These are phyloP conservation scores for Danio rerio DNA, from an alignment of 2,113 vertebrate genomes.

Conservation along the genomic window GRCz12tu NC_133199.1:32830501-32831000, in stretches of 20 bases:
- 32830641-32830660: neutral
- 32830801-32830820: conserved; percentile 91
- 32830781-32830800: conserved; percentile 86
- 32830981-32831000: neutral
- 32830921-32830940: neutral
- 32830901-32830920: neutral
- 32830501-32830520: too few species aligned
- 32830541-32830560: too few species aligned
- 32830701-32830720: conserved; percentile 83
- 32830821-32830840: conserved; percentile 89
- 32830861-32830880: conserved; percentile 74
- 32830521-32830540: too few species aligned
- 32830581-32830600: too few species aligned
- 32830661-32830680: conserved; percentile 83
- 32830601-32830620: too few species aligned
- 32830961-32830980: neutral
- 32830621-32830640: too few species aligned
- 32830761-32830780: neutral
- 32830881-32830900: neutral
- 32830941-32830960: neutral
- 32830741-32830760: neutral
- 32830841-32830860: conserved; percentile 90
- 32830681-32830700: conserved; percentile 83
- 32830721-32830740: conserved; percentile 31
- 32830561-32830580: too few species aligned